Evolutionary conservation across 2,797 vertebrate genomes (phyloP), one percentile per base, ranked within the genome.

Genomic region (Cyclura pinguis): DNA sequence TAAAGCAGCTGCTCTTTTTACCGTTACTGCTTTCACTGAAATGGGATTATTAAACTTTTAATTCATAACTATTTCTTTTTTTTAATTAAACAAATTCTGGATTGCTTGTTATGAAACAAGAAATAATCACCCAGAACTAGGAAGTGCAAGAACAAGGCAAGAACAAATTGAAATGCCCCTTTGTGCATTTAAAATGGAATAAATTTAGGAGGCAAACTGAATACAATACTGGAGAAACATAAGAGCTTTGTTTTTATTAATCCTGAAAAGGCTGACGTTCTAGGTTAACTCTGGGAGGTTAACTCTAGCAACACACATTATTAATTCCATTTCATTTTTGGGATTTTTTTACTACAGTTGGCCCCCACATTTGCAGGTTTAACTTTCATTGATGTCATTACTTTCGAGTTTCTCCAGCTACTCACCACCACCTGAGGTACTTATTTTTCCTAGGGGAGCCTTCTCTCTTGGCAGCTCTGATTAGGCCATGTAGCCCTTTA

Each of bases 11-110:
- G 88, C 22, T 94, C 50, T 90, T 80, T 95, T 80, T 74, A 91
- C 87, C 92, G 91, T 88, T 4, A 22, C 73, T 76, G 95, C 89
- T 91, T 93, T 95, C 59, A 80, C 50, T 86, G 72, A 52, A 94
- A 91, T 64, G 82, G 90, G 62, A 89, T 95, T 93, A 96, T 94
- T 91, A 94, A 96, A 96, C 72, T 80, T 93, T 52, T 84, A 94
- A 96, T 89, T 93, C 55, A 47, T 92, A 93, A 89, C 78, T 80
- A 93, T 86, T 84, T 89, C 88, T 90, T 72, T 81, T 81, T 95
- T 92, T 92, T 94, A 95, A 92, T 93, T 95, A 94, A 81, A 92
- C 59, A 90, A 89, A 72, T 29, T 78, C 24, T 83, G 76, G 52
- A 32, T 74, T 76, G 83, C 57, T 77, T 83, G 20, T 81, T 8